These are phyloP conservation scores for Arenicola marina DNA, from an alignment of 2,888 invertebrate species.

Conservation along the genomic window DNA sequence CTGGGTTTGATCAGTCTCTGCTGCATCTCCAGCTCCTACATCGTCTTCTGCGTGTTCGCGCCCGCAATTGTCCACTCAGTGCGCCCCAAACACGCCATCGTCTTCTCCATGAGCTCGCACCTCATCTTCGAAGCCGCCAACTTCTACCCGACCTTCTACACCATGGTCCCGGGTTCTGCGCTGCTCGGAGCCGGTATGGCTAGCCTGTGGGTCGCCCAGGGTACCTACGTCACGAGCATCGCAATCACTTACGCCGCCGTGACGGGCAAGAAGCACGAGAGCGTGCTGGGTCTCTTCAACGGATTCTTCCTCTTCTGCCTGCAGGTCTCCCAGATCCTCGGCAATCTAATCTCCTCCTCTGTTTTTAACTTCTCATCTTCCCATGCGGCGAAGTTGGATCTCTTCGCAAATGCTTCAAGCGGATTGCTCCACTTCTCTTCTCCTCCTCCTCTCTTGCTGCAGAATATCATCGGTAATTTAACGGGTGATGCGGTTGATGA, in stretches of 20 bases:
- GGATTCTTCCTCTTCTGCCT: conserved; percentile 51
- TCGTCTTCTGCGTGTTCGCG: conserved; percentile 48
- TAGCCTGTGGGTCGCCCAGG: conserved; percentile 50
- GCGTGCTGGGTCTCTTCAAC: conserved; percentile 47
- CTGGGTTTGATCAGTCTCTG: conserved; percentile 50
- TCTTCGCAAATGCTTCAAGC: no score
- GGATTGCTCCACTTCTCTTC: no score
- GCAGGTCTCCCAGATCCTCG: conserved; percentile 43
- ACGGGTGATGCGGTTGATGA: no score
- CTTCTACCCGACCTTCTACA: conserved; percentile 43
- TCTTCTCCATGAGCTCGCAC: conserved; percentile 40
- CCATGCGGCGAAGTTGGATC: not conserved
- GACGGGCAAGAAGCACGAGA: conserved; percentile 39
- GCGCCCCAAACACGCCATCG: conserved; percentile 41
- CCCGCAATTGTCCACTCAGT: conserved; percentile 47
- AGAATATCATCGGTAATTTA: no score
- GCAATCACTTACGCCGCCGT: conserved; percentile 43
- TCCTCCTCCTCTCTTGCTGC: no score
- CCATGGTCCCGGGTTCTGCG: conserved; percentile 45
- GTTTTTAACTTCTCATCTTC: conserved; percentile 35
- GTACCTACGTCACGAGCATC: conserved; percentile 52
- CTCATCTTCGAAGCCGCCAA: conserved; percentile 48
- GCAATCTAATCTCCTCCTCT: conserved; percentile 49
- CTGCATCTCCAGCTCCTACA: conserved; percentile 42
- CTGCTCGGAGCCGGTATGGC: conserved; percentile 47